Evolutionary conservation across 2,113 vertebrate species (phyloP), one percentile per base, ranked within the genome.

Genomic region (Centropus unirufus): DNA sequence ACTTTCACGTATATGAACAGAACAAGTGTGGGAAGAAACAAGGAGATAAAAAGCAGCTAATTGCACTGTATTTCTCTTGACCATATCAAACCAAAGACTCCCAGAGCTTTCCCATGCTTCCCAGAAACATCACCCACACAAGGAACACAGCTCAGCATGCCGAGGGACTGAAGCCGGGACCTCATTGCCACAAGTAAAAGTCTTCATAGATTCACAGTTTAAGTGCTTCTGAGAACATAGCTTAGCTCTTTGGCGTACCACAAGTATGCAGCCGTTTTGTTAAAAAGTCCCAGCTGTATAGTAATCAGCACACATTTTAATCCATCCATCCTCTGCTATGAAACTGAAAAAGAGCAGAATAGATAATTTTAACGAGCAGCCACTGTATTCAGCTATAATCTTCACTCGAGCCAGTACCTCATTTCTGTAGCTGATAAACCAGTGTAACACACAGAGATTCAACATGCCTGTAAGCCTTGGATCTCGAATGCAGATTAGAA

Each of bases 271-370:
- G 86, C 72, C 86, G 3, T 93, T 96, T 95, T 83, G 90, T 83
- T 97, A 92, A 95, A 97, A 96, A 86, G 75, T 96, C 95, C 90
- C 95, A 95, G 95, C 94, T 97, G 94, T 86, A 95, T 12, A 93
- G 90, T 58, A 94, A 94, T 92, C 90, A 92, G 67, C 70, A 77
- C 72, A 92, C 85, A 92, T 93, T 95, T 96, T 92, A 96, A 95
- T 88, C 82, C 59, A 73, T 61, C 70, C 46, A 0, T 88, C 88
- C 79, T 91, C 70, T 94, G 67, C 70, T 95, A n/a, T 67, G 83
- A 92, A 94, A 92, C 52, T 69, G 55, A 79, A 94, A 36, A 26
- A 73, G 22, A 88, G 63, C 14, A 4, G 66, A 95, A 90, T 21
- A 94, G 62, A 77, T 77, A 77, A 88, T 88, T 95, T 94, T 83